These are phyloP conservation scores for Yoshiicerus persimilis DNA, from an alignment of 1,140 invertebrate genomes.

Conservation along the genomic window DNA sequence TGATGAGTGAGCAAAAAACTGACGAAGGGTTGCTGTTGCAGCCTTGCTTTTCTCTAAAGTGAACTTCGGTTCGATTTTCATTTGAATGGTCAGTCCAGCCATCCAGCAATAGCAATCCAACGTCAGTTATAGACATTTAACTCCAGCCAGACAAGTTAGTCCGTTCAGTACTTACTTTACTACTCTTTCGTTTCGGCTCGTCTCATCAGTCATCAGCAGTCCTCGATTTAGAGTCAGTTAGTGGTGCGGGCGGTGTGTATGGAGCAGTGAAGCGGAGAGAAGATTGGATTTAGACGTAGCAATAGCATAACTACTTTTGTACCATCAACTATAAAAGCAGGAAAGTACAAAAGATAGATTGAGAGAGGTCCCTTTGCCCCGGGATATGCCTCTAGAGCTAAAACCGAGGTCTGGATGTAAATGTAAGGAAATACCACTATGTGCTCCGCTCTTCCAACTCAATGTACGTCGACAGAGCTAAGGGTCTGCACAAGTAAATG, in stretches of 20 bases:
- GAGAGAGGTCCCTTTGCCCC: neutral
- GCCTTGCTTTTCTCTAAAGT: neutral
- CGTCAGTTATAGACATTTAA: neutral
- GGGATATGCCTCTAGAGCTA: neutral
- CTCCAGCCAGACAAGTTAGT: neutral
- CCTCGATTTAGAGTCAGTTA: neutral
- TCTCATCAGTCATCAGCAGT: conserved; percentile 16
- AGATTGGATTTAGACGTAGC: conserved; percentile 13
- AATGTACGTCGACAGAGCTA: too few relatives aligned
- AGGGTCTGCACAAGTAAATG: too few relatives aligned
- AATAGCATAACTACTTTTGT: neutral
- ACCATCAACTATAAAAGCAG: neutral
- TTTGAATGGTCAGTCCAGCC: neutral
- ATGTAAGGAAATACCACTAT: neutral
- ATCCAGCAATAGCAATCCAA: neutral
- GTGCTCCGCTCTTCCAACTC: neutral
- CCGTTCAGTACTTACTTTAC: neutral
- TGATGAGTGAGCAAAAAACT: conserved; percentile 17
- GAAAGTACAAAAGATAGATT: conserved; percentile 4
- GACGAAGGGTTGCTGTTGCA: neutral
- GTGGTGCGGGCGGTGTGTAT: neutral
- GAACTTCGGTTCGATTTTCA: neutral
- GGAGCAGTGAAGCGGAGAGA: neutral
- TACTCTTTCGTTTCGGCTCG: neutral
- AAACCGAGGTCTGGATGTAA: neutral